Base-by-base conservation (phyloP, 1,140 invertebrate genomes). In the Eurosta solidaginis region DNA sequence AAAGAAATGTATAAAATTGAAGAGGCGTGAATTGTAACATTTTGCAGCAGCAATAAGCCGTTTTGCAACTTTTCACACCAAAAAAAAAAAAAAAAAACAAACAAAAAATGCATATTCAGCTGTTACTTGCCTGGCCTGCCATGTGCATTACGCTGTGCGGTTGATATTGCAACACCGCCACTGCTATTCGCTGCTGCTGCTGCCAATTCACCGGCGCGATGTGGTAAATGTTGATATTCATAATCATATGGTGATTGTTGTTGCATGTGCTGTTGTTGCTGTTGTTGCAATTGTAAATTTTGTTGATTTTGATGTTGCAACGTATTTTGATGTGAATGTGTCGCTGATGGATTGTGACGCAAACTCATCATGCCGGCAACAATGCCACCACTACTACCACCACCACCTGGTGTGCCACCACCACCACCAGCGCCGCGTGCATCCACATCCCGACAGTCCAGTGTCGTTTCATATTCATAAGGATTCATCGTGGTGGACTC, bases 401-500 rank as follows among this genome's bases (percentile, higher is more conserved):
- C 77, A 27, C 78, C 40, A 17, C 52, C 36, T 20, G 33, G 10
- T 10, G 17, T 29, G 22, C 40, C 75, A 63, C 54, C 75, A 10
- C 73, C 74, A 68, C 82, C 83, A n/a, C 83, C 82, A 63, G 79
- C 79, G 27, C 59, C 49, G 40, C 74, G 42, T 33, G 54, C 49
- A 54, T 77, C 73, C 20, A 76, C 63, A 81, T 87, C 85, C 68
- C 85, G 85, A 80, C 85, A 87, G 80, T 87, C 85, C 78, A 87
- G 81, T 74, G 85, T 87, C 36, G 85, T 85, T 81, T 87, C 85
- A 83, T 85, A 87, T 82, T 87, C 85, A 82, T 87, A 87, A 63
- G 85, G 83, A 87, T 87, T 87, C 85, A 87, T 87, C 68, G 83
- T 85, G 80, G 82, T 84, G 76, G 85, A 83, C 80, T 87, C 85